Evolutionary conservation across 2,113 vertebrate species (phyloP).

Genomic region (Ptychochromis oligacanthus): DNA sequence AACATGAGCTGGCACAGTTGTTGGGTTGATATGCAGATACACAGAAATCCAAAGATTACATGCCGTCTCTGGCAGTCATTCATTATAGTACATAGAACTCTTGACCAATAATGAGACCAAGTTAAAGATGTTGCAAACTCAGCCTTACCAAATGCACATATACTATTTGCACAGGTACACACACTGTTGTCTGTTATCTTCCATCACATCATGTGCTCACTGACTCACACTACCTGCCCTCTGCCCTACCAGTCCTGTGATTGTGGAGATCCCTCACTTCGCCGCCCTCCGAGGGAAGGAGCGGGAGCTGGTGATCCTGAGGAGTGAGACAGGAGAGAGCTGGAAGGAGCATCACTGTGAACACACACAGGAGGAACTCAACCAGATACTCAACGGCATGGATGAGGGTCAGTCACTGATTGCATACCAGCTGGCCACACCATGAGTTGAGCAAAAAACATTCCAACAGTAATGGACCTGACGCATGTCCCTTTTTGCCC

Average conservation of each 20-base stretch:
- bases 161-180: background rate
- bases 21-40: background rate
- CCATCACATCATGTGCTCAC: background rate
- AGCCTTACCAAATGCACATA: background rate
- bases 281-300: constrained; percentile 94
- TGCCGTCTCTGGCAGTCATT: background rate
- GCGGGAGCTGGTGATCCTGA: constrained; percentile 94
- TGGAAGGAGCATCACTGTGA: constrained; percentile 99
- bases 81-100: background rate
- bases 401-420: constrained; percentile 87
- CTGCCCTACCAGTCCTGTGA: constrained; percentile 86
- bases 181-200: background rate
- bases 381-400: constrained; percentile 96
- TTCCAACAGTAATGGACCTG: background rate
- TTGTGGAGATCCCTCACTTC: constrained; percentile 99
- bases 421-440: background rate
- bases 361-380: constrained; percentile 92
- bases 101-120: background rate
- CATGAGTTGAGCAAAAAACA: background rate
- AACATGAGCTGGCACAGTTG: background rate
- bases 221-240: background rate
- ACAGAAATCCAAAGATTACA: too few species aligned
- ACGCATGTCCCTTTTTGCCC: background rate
- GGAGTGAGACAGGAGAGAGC: constrained; percentile 95
- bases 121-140: background rate